phyloP scores from a whole-genome alignment of 2,113 vertebrate genomes.

The Lasiurus borealis region DNA sequence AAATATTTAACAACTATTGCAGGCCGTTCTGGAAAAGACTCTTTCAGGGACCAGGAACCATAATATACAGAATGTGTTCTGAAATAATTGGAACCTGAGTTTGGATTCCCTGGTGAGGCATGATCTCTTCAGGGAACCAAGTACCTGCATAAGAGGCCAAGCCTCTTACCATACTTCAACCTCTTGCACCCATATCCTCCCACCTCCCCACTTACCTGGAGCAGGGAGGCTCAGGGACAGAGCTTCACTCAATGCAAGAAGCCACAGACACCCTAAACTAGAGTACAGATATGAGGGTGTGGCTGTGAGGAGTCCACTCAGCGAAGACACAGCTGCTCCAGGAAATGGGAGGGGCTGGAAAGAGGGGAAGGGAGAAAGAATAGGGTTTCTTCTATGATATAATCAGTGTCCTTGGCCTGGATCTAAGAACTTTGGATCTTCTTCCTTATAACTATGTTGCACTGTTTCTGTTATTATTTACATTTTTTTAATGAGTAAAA shows the following conservation, averaged over 20 bases:
- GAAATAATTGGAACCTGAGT: background rate
- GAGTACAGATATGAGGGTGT: too few relatives aligned
- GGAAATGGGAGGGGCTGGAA: background rate
- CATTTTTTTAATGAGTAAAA: background rate
- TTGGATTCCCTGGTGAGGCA: background rate
- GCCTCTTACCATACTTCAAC: background rate
- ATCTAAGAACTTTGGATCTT: too few relatives aligned
- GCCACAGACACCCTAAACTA: fast-evolving
- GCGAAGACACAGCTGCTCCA: background rate
- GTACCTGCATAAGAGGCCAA: background rate
- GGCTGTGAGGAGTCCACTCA: background rate
- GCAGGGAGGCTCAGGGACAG: fast-evolving
- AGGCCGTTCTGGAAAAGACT: too few relatives aligned
- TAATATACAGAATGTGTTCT: background rate
- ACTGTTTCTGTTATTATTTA: background rate
- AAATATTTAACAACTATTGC: too few relatives aligned
- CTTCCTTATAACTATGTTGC: too few relatives aligned
- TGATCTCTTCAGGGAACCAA: background rate
- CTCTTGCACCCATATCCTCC: background rate
- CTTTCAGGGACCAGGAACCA: background rate
- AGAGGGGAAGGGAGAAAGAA: background rate
- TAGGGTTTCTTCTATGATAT: too few relatives aligned
- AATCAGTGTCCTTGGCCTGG: background rate
- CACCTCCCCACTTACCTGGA: background rate
- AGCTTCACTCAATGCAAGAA: fast-evolving